phyloP scores from a whole-genome alignment of 2,888 invertebrate genomes.

The Rotaria socialis region DNA sequence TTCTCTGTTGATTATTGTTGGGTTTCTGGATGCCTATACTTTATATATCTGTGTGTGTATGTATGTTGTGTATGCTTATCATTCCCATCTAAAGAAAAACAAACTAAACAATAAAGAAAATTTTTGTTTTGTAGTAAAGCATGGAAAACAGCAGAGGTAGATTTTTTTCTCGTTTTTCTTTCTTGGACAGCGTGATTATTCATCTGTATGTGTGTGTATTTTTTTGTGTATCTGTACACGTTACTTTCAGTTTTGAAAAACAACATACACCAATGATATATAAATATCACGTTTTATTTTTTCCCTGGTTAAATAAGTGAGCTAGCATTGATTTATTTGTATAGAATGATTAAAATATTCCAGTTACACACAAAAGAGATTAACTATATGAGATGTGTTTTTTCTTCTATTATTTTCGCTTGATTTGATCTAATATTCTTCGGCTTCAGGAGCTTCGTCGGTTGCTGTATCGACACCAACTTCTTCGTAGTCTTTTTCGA shows the following conservation, averaged over 20 bases:
- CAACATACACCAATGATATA: slow-evolving; percentile 22
- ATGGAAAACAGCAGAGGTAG: neutral
- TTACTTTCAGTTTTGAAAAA: slow-evolving; percentile 29
- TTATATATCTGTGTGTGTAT: neutral
- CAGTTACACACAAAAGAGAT: neutral
- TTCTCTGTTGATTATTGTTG: neutral
- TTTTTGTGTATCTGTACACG: neutral
- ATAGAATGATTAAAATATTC: slow-evolving; percentile 17
- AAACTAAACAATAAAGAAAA: neutral
- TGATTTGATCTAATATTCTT: slow-evolving; percentile 36
- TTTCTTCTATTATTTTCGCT: neutral
- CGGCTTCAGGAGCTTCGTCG: neutral
- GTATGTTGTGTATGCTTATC: neutral
- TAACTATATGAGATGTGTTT: neutral
- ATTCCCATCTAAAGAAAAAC: neutral
- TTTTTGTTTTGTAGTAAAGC: neutral
- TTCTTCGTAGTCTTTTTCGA: slow-evolving; percentile 60
- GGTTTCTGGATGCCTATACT: slow-evolving; percentile 14
- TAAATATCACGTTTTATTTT: neutral
- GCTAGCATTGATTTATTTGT: neutral
- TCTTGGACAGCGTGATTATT: neutral
- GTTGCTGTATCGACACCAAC: slow-evolving; percentile 52
- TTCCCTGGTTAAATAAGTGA: neutral
- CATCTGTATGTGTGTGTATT: neutral
- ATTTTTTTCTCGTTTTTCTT: neutral